Conservation (phyloP, 2,888 invertebrate genomes). For the Xestoiulus laeticollis region DNA sequence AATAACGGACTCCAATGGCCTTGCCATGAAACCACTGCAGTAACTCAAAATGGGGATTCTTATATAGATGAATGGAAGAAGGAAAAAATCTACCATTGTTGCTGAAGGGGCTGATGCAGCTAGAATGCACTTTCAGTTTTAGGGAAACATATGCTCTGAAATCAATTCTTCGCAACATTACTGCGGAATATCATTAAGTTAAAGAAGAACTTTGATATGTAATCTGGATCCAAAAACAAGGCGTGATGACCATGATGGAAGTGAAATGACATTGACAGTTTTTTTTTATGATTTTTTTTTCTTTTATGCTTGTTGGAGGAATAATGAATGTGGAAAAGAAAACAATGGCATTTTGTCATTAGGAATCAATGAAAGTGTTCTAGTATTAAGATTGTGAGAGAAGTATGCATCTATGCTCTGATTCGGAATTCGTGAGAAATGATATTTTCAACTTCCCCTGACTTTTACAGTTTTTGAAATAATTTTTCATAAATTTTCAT, state of each 20-base stretch:
- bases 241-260: neutral
- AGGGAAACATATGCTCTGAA: slow-evolving; percentile 15
- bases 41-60: neutral
- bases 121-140: neutral
- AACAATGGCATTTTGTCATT: too few relatives aligned
- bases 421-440: too few relatives aligned
- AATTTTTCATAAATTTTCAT: too few relatives aligned
- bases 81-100: neutral
- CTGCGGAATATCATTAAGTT: slow-evolving; percentile 27
- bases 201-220: neutral
- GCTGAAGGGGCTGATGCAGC: slow-evolving; percentile 15
- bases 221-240: neutral
- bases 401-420: too few relatives aligned
- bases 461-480: too few relatives aligned
- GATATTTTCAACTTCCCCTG: too few relatives aligned
- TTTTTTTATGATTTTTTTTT: too few relatives aligned
- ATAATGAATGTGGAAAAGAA: neutral
- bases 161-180: slow-evolving; percentile 13
- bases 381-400: too few relatives aligned
- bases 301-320: neutral
- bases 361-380: too few relatives aligned
- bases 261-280: neutral
- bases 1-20: neutral
- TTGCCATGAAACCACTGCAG: neutral
- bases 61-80: neutral